Conservation (phyloP, 2,797 vertebrate species). For the Sternarchorhynchus goeldii region DNA sequence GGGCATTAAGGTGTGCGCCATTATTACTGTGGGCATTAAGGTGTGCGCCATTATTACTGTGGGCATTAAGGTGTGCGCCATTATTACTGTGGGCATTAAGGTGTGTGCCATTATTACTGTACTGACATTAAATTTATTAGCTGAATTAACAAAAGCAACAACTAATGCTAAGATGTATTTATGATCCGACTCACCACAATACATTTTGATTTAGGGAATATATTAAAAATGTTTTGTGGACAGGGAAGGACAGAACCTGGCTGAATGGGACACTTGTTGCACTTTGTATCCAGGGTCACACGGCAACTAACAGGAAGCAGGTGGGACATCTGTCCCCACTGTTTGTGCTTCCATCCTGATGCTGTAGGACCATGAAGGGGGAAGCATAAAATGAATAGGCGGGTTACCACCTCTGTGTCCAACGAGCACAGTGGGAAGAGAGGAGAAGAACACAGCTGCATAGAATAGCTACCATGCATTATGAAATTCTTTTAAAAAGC, state of each 20-base stretch:
- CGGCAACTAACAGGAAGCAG: conserved; percentile 72
- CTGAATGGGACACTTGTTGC: conserved; percentile 40
- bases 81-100: not conserved
- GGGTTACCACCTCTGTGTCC: not conserved
- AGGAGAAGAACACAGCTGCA: conserved; percentile 56
- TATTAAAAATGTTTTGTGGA: too few species aligned
- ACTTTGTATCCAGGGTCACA: conserved; percentile 68
- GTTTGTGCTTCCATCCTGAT: conserved; percentile 71
- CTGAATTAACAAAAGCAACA: not conserved
- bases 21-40: too few species aligned
- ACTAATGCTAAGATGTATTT: not conserved
- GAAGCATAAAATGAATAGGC: conserved; percentile 21
- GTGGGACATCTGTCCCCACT: conserved; percentile 68
- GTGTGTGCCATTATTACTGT: not conserved
- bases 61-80: not conserved
- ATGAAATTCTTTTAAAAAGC: conserved; percentile 25
- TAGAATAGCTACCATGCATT: conserved; percentile 61
- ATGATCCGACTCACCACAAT: not conserved
- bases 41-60: not conserved
- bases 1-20: too few species aligned
- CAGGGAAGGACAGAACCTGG: conserved; percentile 23
- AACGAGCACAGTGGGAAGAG: not conserved
- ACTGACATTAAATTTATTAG: conserved; percentile 10
- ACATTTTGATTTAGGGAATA: not conserved
- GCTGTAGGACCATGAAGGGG: conserved; percentile 42